These are phyloP conservation scores for Horisme vitalbata DNA, from an alignment of 2,888 invertebrate genomes.

Conservation along the genomic window DNA sequence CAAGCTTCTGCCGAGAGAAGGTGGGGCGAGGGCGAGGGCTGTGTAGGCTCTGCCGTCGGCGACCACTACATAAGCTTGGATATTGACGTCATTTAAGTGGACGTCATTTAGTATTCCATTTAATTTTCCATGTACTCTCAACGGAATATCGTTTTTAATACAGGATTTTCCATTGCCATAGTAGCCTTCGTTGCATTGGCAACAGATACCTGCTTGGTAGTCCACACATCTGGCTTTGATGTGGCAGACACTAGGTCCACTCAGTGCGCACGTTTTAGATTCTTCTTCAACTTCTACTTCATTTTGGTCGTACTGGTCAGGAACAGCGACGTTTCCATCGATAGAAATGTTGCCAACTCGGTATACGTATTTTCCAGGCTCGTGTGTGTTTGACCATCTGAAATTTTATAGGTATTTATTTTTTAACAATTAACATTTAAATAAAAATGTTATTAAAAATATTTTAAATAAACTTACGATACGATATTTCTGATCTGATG, in stretches of 20 bases:
- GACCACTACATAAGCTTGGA: slow-evolving; percentile 96
- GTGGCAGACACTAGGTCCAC: slow-evolving; percentile 89
- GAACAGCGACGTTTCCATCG: slow-evolving; percentile 85
- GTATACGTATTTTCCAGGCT: slow-evolving; percentile 94
- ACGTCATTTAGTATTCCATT: slow-evolving; percentile 91
- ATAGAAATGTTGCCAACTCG: slow-evolving; percentile 88
- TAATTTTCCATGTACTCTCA: slow-evolving; percentile 95
- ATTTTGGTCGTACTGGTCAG: slow-evolving; percentile 82
- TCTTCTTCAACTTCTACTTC: slow-evolving; percentile 73
- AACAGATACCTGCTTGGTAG: slow-evolving; percentile 93
- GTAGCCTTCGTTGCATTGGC: slow-evolving; percentile 91
- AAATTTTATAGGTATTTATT: slow-evolving; percentile 36
- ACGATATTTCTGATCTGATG: slow-evolving; percentile 91
- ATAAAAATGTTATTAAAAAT: neutral
- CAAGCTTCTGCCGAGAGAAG: slow-evolving; percentile 89
- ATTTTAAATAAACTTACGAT: slow-evolving; percentile 80
- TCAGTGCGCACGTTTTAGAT: slow-evolving; percentile 83
- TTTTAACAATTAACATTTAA: neutral
- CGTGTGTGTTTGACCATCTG: slow-evolving; percentile 93
- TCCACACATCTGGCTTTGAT: slow-evolving; percentile 92
- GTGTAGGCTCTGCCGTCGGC: slow-evolving; percentile 94
- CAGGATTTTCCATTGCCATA: slow-evolving; percentile 97
- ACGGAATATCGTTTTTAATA: slow-evolving; percentile 90
- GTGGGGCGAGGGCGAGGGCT: slow-evolving; percentile 92
- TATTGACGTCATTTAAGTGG: slow-evolving; percentile 87